These are phyloP conservation scores for Helicoverpa assulta DNA, from an alignment of 2,888 invertebrate species.

Conservation along the genomic window DNA sequence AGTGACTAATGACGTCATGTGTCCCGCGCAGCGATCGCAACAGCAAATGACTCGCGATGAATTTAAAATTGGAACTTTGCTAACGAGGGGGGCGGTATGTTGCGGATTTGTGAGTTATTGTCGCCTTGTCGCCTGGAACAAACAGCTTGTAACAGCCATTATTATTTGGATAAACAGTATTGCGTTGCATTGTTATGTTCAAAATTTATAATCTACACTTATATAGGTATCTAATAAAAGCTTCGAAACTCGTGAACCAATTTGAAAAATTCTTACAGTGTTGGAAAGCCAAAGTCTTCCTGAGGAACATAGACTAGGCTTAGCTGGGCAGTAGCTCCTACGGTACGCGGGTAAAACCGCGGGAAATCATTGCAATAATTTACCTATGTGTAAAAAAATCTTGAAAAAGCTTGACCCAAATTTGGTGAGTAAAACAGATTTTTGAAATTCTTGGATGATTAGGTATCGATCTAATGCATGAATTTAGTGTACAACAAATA, in stretches of 20 bases:
- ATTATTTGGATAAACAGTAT: slow-evolving; percentile 29
- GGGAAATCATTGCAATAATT: too few species aligned
- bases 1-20: slow-evolving; percentile 89
- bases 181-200: slow-evolving; percentile 14
- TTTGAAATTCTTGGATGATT: background rate
- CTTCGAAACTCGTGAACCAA: too few species aligned
- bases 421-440: background rate
- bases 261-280: too few species aligned
- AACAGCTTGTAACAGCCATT: slow-evolving; percentile 46
- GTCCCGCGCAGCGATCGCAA: slow-evolving; percentile 87
- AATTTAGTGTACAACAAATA: background rate
- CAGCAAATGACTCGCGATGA: slow-evolving; percentile 89
- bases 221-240: too few species aligned
- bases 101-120: slow-evolving; percentile 80
- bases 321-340: too few species aligned
- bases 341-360: too few species aligned
- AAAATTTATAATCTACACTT: too few species aligned
- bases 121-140: slow-evolving; percentile 64
- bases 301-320: too few species aligned
- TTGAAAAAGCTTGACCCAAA: too few species aligned
- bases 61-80: slow-evolving; percentile 88
- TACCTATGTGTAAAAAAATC: too few species aligned
- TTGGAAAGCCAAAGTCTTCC: too few species aligned
- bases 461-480: too few species aligned
- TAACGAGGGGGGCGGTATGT: slow-evolving; percentile 85